Conservation (phyloP, 2,797 vertebrate species). For the Gymnopithys bicolor region DNA sequence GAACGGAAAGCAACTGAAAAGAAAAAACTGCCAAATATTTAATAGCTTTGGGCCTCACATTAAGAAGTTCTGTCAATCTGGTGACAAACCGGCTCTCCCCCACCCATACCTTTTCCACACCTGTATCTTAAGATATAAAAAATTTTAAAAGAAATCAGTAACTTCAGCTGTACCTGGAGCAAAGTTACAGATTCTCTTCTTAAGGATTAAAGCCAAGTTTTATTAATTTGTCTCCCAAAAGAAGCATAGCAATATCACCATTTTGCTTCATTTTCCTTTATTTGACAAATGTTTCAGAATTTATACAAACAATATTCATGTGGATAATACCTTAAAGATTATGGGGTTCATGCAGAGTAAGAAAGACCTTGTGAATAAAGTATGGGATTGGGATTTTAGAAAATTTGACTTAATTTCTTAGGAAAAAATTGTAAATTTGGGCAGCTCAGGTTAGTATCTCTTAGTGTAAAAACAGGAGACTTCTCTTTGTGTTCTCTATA, state of each 20-base stretch:
- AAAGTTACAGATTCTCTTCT: neutral
- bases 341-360: neutral
- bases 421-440: neutral
- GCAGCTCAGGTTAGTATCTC: accelerated
- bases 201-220: neutral
- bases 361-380: neutral
- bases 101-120: accelerated
- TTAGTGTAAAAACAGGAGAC: neutral
- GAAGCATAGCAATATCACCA: neutral
- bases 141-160: neutral
- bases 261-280: neutral
- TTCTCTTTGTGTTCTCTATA: neutral
- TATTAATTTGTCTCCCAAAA: neutral
- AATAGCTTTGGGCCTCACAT: neutral
- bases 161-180: neutral
- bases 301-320: neutral
- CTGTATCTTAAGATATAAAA: neutral
- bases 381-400: neutral
- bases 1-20: neutral
- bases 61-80: neutral
- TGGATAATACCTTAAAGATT: neutral
- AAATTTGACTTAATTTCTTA: neutral
- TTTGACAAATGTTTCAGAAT: neutral
- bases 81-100: neutral
- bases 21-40: neutral